Base-by-base conservation (phyloP, 2,888 invertebrate genomes). In the Drosophila mettleri region DNA sequence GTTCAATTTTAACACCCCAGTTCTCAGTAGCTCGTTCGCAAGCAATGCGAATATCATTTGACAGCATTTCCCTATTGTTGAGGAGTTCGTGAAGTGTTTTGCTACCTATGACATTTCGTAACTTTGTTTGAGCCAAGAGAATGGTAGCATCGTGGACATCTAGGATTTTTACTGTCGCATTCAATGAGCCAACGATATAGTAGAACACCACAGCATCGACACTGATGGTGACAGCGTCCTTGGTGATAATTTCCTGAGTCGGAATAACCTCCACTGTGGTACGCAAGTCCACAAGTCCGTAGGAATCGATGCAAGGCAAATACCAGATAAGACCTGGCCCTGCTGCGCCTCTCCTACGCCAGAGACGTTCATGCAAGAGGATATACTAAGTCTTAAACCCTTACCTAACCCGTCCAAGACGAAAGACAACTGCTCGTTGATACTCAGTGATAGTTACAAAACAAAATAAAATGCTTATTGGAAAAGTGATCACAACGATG, bases 1-100 rank as follows among this genome's bases (percentile, higher is more conserved):
- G 93, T 91, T 98, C 98, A n/a, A 98, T 96, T 92, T 96, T 96
- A 29, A 97, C 96, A 10, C 97, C 97, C 97, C 97, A 97, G 0
- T 96, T 96, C 80, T 96, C 96, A 0, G 97, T 97, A n/a, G 96
- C 97, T 65, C 95, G 95, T 84, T 97, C 97, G 73, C 97, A 92
- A 66, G 95, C 95, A n/a, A 94, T 93, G 90, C 97, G 96, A 96
- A 98, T 97, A 77, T 95, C 95, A 84, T 95, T 95, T 29, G 97
- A 97, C 77, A 98, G 96, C 14, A 95, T 95, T 90, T 98, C 98
- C 58, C 98, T 93, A 89, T 98, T 98, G 0, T 97, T 95, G n/a
- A 98, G 93, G 62, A 99, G 95, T 91, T 98, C 98, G 7, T 97
- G 95, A 63, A 99, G 93, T 88, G 96, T 96, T 75, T 96, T 94